Evolutionary conservation across 2,797 vertebrate genomes (phyloP).

Genomic region (Hapalemur alaotrensis): DNA sequence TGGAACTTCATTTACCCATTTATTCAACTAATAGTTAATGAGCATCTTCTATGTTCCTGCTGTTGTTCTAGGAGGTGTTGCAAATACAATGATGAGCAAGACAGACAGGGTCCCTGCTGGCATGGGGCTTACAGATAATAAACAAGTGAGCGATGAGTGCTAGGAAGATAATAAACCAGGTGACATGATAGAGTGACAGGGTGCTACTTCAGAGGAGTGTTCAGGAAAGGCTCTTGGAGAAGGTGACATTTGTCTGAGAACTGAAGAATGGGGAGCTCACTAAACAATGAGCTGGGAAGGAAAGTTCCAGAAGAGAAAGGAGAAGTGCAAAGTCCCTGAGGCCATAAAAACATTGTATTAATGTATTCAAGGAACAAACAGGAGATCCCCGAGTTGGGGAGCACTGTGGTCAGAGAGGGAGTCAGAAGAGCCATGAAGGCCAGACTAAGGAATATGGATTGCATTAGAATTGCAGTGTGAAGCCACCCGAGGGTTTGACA

Average conservation of each 20-base stretch:
- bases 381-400: background rate
- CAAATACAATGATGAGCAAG: background rate
- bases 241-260: background rate
- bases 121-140: background rate
- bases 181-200: background rate
- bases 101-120: background rate
- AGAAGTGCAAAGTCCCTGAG: background rate
- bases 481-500: too few species aligned
- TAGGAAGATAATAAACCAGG: background rate
- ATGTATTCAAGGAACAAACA: background rate
- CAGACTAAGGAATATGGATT: background rate
- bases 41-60: background rate
- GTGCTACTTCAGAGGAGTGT: background rate
- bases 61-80: background rate
- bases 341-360: background rate
- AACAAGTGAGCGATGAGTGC: background rate
- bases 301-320: background rate
- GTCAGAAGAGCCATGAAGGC: too few species aligned
- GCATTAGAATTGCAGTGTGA: background rate
- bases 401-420: background rate
- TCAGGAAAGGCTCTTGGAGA: background rate
- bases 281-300: background rate
- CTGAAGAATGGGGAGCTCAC: background rate
- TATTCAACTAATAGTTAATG: rapidly evolving
- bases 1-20: background rate